phyloP scores from a whole-genome alignment of 1,140 invertebrate genomes.

The Drosophila ambigua region DNA sequence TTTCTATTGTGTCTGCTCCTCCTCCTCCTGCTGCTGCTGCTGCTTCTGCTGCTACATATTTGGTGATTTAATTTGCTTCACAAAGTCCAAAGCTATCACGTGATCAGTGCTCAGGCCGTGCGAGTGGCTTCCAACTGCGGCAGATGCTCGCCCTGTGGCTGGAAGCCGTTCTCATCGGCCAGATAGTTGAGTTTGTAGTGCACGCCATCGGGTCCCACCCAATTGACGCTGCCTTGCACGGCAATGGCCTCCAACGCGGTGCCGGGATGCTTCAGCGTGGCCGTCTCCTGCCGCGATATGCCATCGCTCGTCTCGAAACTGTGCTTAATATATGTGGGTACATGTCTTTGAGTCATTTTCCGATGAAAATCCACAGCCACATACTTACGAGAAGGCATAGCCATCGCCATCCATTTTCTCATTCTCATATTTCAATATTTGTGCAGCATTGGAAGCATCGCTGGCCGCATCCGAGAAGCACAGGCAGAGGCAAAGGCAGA shows the following conservation, averaged over 20 bases:
- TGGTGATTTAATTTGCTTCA: constrained; percentile 6
- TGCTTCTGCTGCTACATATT: constrained; percentile 17
- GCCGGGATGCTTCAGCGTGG: constrained; percentile 85
- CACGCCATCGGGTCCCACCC: constrained; percentile 87
- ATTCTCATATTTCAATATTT: constrained; percentile 84
- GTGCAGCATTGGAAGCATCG: constrained; percentile 65
- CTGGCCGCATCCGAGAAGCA: constrained; percentile 14
- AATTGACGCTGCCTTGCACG: constrained; percentile 88
- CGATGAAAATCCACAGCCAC: constrained; percentile 10
- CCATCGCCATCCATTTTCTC: constrained; percentile 80
- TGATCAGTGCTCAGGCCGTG: constrained; percentile 82
- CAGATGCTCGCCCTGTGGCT: constrained; percentile 86
- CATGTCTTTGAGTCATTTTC: neutral
- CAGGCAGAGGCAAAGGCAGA: constrained; percentile 1
- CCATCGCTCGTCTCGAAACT: constrained; percentile 89
- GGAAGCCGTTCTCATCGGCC: constrained; percentile 91
- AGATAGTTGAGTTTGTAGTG: constrained; percentile 87
- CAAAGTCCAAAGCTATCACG: constrained; percentile 46
- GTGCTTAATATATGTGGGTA: neutral
- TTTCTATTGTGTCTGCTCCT: constrained; percentile 39
- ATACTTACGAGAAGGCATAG: constrained; percentile 84
- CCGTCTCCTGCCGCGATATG: constrained; percentile 86
- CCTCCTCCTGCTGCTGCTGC: constrained; percentile 12
- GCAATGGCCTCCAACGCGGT: constrained; percentile 83
- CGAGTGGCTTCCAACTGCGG: constrained; percentile 87